Percentiles rank a stretch among this genome's conserved stretches.
phyloP scores from a whole-genome alignment of 37 sponge, comb jelly and placozoan genomes.

The Ephydatia muelleri region DNA sequence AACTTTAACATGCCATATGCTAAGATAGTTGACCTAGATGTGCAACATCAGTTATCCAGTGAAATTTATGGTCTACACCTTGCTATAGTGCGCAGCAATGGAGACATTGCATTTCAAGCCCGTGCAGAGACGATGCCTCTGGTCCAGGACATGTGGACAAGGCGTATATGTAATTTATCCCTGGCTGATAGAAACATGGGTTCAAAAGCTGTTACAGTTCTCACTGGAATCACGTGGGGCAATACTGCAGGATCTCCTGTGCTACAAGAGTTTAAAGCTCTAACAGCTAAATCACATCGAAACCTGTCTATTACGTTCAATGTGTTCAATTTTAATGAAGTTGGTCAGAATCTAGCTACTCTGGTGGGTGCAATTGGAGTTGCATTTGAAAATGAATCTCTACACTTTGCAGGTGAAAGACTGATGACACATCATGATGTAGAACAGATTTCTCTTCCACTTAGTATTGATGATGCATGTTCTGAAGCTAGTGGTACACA shows the following conservation, averaged over 20 bases:
- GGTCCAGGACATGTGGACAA: slow-evolving; percentile 10
- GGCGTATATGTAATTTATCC: neutral
- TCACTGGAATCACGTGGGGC: slow-evolving; percentile 4
- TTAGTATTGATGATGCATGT: neutral
- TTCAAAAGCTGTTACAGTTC: neutral
- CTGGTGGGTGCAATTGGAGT: slow-evolving; percentile 46
- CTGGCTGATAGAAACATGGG: neutral
- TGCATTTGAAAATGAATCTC: slow-evolving; percentile 15
- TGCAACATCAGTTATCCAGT: slow-evolving; percentile 1
- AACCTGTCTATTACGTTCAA: slow-evolving; percentile 22
- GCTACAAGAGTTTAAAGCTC: neutral
- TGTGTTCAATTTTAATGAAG: slow-evolving; percentile 12
- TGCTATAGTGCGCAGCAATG: neutral
- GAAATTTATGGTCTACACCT: neutral
- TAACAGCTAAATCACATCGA: neutral
- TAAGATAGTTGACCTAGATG: slow-evolving; percentile 50
- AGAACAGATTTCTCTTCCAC: neutral
- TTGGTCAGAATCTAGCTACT: slow-evolving; percentile 5
- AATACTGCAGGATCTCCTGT: neutral
- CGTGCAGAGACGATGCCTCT: neutral
- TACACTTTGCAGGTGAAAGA: slow-evolving; percentile 37
- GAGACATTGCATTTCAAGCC: neutral
- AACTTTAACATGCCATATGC: slow-evolving; percentile 31
- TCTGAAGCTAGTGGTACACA: neutral
- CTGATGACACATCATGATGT: neutral